Conservation (phyloP, 1,140 invertebrate species). For the Ips typographus region DNA sequence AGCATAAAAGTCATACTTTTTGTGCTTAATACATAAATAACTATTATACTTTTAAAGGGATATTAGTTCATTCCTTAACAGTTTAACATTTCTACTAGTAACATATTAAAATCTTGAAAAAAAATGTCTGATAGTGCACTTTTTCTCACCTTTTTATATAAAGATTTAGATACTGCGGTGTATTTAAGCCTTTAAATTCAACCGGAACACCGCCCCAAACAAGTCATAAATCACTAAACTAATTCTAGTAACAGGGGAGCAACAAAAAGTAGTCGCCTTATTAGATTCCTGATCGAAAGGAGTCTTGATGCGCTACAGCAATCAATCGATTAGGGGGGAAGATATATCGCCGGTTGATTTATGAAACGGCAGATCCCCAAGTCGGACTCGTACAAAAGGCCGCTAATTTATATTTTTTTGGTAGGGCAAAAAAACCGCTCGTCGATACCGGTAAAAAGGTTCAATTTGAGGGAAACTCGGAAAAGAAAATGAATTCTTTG, state of each 20-base stretch:
- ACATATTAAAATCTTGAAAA: too few relatives aligned
- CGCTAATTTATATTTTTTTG: constrained; percentile 22
- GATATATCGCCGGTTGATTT: constrained; percentile 25
- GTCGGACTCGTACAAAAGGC: constrained; percentile 16
- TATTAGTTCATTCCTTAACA: too few relatives aligned
- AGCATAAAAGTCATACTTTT: too few relatives aligned
- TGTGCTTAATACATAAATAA: too few relatives aligned
- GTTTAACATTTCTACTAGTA: too few relatives aligned
- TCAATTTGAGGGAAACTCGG: constrained; percentile 22
- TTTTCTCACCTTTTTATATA: too few relatives aligned
- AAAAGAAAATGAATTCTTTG: constrained; percentile 18
- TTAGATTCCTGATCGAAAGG: constrained; percentile 17
- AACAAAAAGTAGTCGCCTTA: constrained; percentile 12
- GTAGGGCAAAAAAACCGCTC: background rate
- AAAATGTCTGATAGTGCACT: too few relatives aligned
- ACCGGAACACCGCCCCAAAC: too few relatives aligned
- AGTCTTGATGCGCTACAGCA: constrained; percentile 12
- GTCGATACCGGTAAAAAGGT: constrained; percentile 11
- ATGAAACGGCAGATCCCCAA: constrained; percentile 9
- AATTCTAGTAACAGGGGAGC: background rate
- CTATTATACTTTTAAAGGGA: too few relatives aligned
- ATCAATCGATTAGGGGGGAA: constrained; percentile 21
- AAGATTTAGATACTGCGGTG: too few relatives aligned
- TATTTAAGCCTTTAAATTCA: too few relatives aligned
- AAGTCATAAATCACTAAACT: constrained; percentile 5